These are phyloP conservation scores for Cygnus olor DNA, from an alignment of 2,797 vertebrate species.

Conservation along the genomic window DNA sequence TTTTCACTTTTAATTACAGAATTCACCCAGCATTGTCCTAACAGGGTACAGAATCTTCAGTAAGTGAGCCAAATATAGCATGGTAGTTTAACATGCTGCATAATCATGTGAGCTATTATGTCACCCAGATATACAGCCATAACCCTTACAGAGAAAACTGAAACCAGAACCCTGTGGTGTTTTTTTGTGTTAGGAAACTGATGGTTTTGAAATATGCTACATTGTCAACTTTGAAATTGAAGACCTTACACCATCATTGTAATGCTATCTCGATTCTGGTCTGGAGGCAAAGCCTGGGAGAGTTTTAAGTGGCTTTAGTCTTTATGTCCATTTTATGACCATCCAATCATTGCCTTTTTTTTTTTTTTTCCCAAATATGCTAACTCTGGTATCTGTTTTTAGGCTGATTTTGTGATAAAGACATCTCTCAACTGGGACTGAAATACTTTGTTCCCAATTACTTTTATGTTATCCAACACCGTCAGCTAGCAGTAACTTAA, in stretches of 20 bases:
- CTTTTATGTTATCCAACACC: background rate
- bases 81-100: background rate
- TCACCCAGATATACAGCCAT: background rate
- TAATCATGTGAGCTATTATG: background rate
- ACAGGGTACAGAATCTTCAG: background rate
- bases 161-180: background rate
- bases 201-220: background rate
- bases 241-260: background rate
- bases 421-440: background rate
- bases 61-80: background rate
- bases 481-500: background rate
- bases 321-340: background rate
- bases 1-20: background rate
- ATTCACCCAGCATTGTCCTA: background rate
- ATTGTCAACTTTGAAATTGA: background rate
- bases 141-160: background rate
- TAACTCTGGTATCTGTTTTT: background rate
- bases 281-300: background rate
- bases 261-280: background rate
- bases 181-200: background rate
- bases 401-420: background rate
- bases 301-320: background rate
- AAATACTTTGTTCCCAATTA: background rate
- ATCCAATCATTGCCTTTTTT: background rate
- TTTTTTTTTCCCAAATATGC: background rate